Conservation (phyloP, 2,113 vertebrate species). For the Microcebus lehilahytsara region DNA sequence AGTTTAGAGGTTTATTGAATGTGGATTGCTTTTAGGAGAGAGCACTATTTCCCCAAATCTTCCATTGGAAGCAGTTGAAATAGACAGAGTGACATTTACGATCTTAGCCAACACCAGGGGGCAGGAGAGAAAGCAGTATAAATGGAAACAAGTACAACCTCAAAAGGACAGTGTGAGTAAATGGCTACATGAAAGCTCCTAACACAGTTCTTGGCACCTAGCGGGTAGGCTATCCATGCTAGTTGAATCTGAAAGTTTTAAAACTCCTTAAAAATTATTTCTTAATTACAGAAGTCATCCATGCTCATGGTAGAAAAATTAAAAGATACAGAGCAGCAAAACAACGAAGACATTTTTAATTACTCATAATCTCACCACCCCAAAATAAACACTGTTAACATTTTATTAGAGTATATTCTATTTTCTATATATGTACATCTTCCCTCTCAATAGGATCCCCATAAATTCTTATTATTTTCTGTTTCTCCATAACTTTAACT, state of each 20-base stretch:
- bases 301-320: background rate
- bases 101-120: constrained; percentile 64
- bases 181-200: background rate
- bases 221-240: background rate
- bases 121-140: constrained; percentile 68
- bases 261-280: constrained; percentile 2
- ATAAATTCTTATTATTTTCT: background rate
- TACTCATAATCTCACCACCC: background rate
- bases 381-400: background rate
- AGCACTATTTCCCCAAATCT: background rate
- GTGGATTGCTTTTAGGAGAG: background rate
- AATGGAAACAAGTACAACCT: background rate
- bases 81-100: background rate
- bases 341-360: background rate
- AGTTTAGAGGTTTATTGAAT: background rate
- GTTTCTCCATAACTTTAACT: background rate
- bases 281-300: background rate
- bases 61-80: background rate
- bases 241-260: constrained; percentile 13
- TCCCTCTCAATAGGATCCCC: background rate
- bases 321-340: constrained; percentile 45
- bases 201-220: background rate
- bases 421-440: background rate
- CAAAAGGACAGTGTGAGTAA: background rate
- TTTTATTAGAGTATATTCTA: background rate